Evolutionary conservation across 2,113 vertebrate species (phyloP).

Genomic region (Anolis carolinensis): DNA sequence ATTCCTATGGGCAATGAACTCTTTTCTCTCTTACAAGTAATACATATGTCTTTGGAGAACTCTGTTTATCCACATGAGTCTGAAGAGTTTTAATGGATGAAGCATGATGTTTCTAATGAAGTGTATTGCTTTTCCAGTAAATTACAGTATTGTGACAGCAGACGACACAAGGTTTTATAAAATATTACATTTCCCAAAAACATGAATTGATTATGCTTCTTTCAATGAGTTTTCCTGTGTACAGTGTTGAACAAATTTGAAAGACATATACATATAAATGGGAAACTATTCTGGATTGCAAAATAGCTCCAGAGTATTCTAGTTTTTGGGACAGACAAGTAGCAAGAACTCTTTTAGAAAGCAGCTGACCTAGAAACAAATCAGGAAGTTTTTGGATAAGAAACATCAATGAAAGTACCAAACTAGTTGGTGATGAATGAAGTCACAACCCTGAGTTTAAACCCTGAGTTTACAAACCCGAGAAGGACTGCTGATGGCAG

Average conservation of each 20-base stretch:
- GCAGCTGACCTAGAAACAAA: not conserved
- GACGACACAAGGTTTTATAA: slow-evolving; percentile 46
- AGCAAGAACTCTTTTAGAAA: not conserved
- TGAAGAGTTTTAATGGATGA: slow-evolving; percentile 47
- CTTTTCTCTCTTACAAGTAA: slow-evolving; percentile 17
- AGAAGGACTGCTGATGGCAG: too few species aligned
- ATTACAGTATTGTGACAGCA: slow-evolving; percentile 37
- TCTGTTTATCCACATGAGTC: not conserved
- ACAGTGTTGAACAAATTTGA: not conserved
- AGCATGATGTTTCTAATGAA: slow-evolving; percentile 19
- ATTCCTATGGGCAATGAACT: slow-evolving; percentile 35
- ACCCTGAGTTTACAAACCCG: too few species aligned
- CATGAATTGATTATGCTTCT: slow-evolving; percentile 18
- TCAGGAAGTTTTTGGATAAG: not conserved
- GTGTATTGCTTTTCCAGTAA: slow-evolving; percentile 31
- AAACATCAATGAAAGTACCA: not conserved
- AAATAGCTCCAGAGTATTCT: slow-evolving; percentile 12
- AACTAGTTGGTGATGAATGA: too few species aligned
- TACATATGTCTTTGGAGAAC: slow-evolving; percentile 33
- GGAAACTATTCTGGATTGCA: not conserved
- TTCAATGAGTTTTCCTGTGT: slow-evolving; percentile 28
- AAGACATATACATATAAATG: not conserved
- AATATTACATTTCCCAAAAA: slow-evolving; percentile 30
- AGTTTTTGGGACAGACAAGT: not conserved
- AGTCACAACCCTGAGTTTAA: too few species aligned